Conservation (phyloP, 2,888 invertebrate genomes). For the Epistrophella euchroma region DNA sequence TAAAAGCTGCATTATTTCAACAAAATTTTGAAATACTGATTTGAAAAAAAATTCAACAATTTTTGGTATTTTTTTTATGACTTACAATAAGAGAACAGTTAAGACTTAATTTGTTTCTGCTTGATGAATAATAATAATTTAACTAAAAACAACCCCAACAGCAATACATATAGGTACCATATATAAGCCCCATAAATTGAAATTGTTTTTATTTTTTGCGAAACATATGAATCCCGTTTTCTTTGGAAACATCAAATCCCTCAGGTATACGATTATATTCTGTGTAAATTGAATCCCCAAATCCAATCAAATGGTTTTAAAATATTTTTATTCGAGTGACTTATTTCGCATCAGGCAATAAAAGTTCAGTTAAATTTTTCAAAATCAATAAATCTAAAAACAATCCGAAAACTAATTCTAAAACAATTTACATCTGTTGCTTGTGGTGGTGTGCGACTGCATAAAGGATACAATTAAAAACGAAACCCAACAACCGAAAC, state of each 20-base stretch:
- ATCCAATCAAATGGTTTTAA: background rate
- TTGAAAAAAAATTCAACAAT: too few species aligned
- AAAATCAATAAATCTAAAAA: background rate
- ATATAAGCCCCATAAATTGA: too few species aligned
- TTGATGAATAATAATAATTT: too few species aligned
- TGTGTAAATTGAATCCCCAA: background rate
- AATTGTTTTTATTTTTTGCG: too few species aligned
- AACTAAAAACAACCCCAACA: too few species aligned
- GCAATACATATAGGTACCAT: too few species aligned
- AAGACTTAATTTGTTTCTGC: too few species aligned
- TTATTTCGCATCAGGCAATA: background rate
- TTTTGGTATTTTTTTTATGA: too few species aligned
- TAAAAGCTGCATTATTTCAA: too few species aligned
- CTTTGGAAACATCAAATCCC: background rate
- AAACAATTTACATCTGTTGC: constrained; percentile 23
- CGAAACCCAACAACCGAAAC: background rate
- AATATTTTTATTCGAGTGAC: background rate
- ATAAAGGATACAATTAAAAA: background rate
- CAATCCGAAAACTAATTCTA: constrained; percentile 1
- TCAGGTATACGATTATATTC: background rate
- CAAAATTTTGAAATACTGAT: too few species aligned
- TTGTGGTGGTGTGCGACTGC: background rate
- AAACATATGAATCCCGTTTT: background rate
- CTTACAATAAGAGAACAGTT: too few species aligned
- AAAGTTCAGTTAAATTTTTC: background rate